Conservation (phyloP, 2,113 vertebrate genomes). For the Oncorhynchus kisutch region DNA sequence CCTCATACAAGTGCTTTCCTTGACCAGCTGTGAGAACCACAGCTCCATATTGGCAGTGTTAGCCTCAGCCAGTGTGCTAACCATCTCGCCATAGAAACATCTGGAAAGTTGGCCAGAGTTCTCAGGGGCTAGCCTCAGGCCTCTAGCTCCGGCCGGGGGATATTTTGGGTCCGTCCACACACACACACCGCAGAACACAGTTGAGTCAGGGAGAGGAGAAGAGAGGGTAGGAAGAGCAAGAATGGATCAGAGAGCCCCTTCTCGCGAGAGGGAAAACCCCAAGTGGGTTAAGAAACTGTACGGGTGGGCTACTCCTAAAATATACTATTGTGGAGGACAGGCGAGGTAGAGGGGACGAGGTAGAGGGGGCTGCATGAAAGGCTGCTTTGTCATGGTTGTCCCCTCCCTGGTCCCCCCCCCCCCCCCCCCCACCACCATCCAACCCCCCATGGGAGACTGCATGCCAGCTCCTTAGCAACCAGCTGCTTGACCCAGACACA, state of each 20-base stretch:
- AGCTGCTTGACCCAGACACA: slow-evolving; percentile 65
- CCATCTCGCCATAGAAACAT: not conserved
- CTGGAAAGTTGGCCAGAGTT: slow-evolving; percentile 1
- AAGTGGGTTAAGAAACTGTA: slow-evolving; percentile 51
- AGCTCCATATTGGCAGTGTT: not conserved
- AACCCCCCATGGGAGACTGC: slow-evolving; percentile 17
- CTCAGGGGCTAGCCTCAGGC: not conserved
- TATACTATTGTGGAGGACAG: slow-evolving; percentile 27
- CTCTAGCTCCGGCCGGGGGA: not conserved
- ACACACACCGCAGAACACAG: not conserved
- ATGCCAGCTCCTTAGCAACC: slow-evolving; percentile 64
- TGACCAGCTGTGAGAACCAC: not conserved
- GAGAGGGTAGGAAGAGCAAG: too few species aligned
- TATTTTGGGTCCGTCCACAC: slow-evolving; percentile 1
- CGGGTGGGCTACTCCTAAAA: slow-evolving; percentile 22
- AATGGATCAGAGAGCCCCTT: not conserved
- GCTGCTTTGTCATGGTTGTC: slow-evolving; percentile 51
- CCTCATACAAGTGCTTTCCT: not conserved
- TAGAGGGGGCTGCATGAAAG: slow-evolving; percentile 56
- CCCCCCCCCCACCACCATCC: not conserved
- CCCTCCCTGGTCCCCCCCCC: slow-evolving; percentile 14
- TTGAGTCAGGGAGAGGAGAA: not conserved
- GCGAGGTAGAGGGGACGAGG: not conserved
- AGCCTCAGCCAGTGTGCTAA: not conserved
- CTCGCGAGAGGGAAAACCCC: slow-evolving; percentile 17